Percentiles rank a stretch among this genome's conserved stretches.
Evolutionary conservation across 2,113 vertebrate genomes (phyloP).

Genomic region (Polyodon spathula): DNA sequence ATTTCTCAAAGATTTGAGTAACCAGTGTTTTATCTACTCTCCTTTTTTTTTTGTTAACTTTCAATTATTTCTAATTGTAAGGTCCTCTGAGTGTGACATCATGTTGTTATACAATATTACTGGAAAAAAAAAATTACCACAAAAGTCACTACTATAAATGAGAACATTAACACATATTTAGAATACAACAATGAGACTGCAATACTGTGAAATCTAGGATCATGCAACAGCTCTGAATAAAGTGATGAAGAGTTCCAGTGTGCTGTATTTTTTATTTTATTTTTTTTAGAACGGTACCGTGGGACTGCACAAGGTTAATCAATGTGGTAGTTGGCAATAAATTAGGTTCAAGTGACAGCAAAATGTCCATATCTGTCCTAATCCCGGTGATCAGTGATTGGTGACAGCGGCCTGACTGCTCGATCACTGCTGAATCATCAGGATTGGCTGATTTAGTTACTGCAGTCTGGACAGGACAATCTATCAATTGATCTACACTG

Average conservation of each 20-base stretch:
- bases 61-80: constrained; percentile 3
- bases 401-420: constrained; percentile 54
- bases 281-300: constrained; percentile 6
- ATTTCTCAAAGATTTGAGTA: no score
- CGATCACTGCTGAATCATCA: constrained; percentile 58
- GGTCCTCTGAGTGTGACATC: background rate
- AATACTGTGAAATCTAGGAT: background rate
- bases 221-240: background rate
- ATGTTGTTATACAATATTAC: background rate
- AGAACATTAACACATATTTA: background rate
- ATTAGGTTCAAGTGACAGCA: constrained; percentile 54
- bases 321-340: constrained; percentile 55
- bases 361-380: constrained; percentile 54
- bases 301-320: constrained; percentile 61
- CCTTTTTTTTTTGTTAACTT: constrained; percentile 5
- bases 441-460: constrained; percentile 46
- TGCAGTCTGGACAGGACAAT: constrained; percentile 43
- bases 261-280: background rate
- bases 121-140: background rate
- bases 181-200: background rate
- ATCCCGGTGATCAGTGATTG: constrained; percentile 49
- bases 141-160: no score
- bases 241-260: no score
- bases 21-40: no score
- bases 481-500: constrained; percentile 47